These are phyloP conservation scores for Polietes domitor DNA, from an alignment of 2,888 invertebrate genomes.

Conservation along the genomic window DNA sequence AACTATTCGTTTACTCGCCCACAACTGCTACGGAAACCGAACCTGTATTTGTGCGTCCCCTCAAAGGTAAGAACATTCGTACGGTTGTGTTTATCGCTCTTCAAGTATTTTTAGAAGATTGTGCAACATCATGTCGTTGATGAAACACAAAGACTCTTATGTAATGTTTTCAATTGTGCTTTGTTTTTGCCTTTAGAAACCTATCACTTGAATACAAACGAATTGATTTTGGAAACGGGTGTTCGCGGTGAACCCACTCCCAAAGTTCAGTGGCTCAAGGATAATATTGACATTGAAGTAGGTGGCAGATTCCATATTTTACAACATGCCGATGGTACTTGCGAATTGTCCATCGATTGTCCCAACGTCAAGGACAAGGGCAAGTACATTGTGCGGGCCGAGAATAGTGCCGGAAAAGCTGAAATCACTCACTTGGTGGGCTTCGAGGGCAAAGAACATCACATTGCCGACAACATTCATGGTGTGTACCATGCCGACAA, in stretches of 20 bases:
- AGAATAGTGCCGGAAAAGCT: conserved; percentile 87
- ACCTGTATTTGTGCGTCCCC: conserved; percentile 88
- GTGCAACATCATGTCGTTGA: conserved; percentile 43
- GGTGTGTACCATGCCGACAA: conserved; percentile 81
- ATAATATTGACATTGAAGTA: conserved; percentile 83
- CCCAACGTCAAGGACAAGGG: conserved; percentile 88
- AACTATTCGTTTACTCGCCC: conserved; percentile 86
- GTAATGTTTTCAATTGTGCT: conserved; percentile 35
- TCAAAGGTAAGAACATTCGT: conserved; percentile 83
- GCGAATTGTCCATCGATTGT: conserved; percentile 85
- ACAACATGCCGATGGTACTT: conserved; percentile 88
- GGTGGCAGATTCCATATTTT: conserved; percentile 85
- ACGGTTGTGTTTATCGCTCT: conserved; percentile 2
- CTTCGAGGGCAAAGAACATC: conserved; percentile 83
- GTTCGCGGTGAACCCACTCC: conserved; percentile 89
- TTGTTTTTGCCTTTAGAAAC: conserved; percentile 82
- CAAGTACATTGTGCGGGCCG: conserved; percentile 89
- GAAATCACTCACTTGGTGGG: conserved; percentile 87
- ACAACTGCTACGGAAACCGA: conserved; percentile 83
- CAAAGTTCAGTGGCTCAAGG: conserved; percentile 89
- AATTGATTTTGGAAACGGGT: conserved; percentile 89
- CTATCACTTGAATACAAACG: conserved; percentile 87
- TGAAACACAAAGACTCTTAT: conserved; percentile 48
- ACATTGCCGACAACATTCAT: conserved; percentile 80
- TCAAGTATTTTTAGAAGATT: conserved; percentile 39